Evolutionary conservation across 2,888 invertebrate genomes (phyloP).

Genomic region (Torymus tubicola): DNA sequence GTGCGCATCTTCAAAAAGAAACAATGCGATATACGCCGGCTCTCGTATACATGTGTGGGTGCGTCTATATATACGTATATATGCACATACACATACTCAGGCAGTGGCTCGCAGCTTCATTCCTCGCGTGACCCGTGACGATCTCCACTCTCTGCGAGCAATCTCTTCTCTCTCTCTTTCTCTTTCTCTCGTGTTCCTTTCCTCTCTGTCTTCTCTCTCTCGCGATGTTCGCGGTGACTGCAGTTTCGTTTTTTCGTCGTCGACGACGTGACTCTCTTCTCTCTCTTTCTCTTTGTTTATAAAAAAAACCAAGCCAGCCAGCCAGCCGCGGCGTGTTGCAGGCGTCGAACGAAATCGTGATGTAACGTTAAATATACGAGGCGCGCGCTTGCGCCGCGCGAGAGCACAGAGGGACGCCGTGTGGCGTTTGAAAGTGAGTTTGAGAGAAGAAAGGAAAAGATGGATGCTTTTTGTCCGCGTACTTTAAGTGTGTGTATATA

Average conservation of each 20-base stretch:
- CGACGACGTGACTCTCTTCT: constrained; percentile 37
- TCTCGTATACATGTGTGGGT: background rate
- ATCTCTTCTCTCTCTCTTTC: background rate
- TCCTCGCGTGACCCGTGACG: constrained; percentile 51
- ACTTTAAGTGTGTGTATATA: too few relatives aligned
- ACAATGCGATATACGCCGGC: too few relatives aligned
- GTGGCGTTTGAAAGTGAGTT: constrained; percentile 45
- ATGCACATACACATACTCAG: constrained; percentile 13
- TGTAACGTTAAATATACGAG: constrained; percentile 36
- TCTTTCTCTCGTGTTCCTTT: background rate
- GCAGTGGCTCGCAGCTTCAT: too few relatives aligned
- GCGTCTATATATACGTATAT: background rate
- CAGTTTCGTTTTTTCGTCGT: constrained; percentile 10
- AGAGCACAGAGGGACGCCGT: background rate
- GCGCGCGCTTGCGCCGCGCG: background rate
- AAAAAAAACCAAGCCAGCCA: constrained; percentile 19
- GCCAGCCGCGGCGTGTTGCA: constrained; percentile 4
- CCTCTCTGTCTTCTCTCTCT: constrained; percentile 17
- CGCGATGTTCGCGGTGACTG: background rate
- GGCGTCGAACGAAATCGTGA: constrained; percentile 49
- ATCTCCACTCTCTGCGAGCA: constrained; percentile 20
- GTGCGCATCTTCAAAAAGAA: too few relatives aligned
- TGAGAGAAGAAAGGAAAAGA: constrained; percentile 5
- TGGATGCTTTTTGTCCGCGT: too few relatives aligned
- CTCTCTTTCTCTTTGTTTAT: constrained; percentile 19